Percentiles rank a stretch among this genome's conserved stretches.
Conservation (phyloP, 2,797 vertebrate genomes). For the Chiloscyllium punctatum region DNA sequence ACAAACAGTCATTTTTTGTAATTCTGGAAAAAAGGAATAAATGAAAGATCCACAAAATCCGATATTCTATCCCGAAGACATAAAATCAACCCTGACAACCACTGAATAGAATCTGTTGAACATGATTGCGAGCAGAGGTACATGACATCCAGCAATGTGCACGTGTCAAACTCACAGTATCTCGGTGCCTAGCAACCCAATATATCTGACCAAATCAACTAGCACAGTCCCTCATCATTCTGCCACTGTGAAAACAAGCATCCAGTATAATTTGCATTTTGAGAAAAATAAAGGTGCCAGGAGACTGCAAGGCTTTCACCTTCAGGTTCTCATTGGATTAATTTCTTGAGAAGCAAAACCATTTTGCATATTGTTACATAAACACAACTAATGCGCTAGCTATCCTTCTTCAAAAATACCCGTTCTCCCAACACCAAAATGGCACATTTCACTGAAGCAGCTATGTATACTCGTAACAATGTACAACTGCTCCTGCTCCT, state of each 20-base stretch:
- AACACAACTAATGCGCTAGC: neutral
- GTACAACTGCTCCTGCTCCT: neutral
- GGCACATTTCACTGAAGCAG: neutral
- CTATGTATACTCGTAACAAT: too few species aligned
- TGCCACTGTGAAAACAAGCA: conserved; percentile 26
- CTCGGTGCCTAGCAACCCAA: conserved; percentile 20
- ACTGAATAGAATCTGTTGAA: neutral
- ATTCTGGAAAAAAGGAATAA: neutral
- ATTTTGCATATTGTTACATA: neutral
- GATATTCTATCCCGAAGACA: conserved; percentile 14
- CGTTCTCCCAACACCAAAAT: neutral
- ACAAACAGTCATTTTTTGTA: conserved; percentile 1
- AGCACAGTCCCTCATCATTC: neutral
- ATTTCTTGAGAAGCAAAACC: neutral
- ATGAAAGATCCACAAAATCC: neutral
- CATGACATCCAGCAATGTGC: neutral
- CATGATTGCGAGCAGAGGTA: neutral
- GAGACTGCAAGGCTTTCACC: neutral
- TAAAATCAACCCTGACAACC: neutral
- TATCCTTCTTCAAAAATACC: neutral
- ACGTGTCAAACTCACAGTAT: neutral
- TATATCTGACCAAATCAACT: neutral
- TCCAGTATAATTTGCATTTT: conserved; percentile 13
- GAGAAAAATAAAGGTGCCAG: neutral
- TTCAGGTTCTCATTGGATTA: neutral